Conservation (phyloP, 2,113 vertebrate species). For the Noctilio leporinus region DNA sequence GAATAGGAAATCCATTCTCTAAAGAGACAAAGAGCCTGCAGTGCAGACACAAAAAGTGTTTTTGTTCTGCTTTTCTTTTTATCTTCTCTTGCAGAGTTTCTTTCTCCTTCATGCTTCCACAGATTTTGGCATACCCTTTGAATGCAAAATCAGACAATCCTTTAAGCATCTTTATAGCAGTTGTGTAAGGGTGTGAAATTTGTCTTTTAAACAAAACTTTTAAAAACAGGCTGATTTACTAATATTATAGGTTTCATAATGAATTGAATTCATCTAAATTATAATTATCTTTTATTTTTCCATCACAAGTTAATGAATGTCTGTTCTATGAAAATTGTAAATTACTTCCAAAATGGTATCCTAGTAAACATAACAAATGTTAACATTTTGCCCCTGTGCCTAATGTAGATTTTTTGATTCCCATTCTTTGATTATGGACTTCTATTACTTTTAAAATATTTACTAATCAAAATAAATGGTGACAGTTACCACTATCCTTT, state of each 20-base stretch:
- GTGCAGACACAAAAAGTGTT: slow-evolving; percentile 31
- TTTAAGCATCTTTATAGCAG: not conserved
- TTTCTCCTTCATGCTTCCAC: slow-evolving; percentile 50
- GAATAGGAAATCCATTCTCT: slow-evolving; percentile 36
- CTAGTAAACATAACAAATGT: not conserved
- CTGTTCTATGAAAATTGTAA: not conserved
- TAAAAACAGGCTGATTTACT: not conserved
- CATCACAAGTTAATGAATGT: not conserved
- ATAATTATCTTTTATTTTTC: not conserved
- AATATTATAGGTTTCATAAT: not conserved
- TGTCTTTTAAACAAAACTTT: slow-evolving; percentile 12
- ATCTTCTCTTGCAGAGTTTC: slow-evolving; percentile 13
- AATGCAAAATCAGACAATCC: slow-evolving; percentile 55
- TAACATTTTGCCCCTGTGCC: not conserved
- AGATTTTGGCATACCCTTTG: slow-evolving; percentile 35
- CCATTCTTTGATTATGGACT: not conserved
- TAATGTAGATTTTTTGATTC: not conserved
- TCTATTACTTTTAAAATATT: slow-evolving; percentile 27
- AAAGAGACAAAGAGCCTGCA: not conserved
- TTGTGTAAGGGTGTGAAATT: not conserved
- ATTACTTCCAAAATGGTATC: not conserved
- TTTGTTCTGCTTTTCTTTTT: slow-evolving; percentile 51
- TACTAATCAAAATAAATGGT: not conserved
- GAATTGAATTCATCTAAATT: not conserved
- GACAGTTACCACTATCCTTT: not conserved